Evolutionary conservation across 2,113 vertebrate species (phyloP).

Genomic region (Solea solea): DNA sequence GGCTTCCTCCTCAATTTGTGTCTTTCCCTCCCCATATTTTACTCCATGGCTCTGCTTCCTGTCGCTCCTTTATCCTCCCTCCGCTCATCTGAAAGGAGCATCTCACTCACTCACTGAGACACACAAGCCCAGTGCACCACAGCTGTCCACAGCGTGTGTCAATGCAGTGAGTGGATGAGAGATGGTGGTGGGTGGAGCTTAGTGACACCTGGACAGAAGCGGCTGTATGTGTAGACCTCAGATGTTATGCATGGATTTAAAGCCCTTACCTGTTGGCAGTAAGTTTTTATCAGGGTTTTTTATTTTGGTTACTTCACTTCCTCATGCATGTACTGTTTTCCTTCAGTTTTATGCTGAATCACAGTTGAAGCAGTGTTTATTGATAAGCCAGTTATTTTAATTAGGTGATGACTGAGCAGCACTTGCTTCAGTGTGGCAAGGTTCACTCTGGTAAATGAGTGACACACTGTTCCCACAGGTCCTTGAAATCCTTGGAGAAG

Average conservation of each 20-base stretch:
- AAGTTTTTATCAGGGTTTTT: not conserved
- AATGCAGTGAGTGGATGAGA: slow-evolving; percentile 6
- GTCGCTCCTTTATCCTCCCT: slow-evolving; percentile 10
- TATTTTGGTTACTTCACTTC: no score
- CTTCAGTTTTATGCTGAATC: not conserved
- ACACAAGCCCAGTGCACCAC: not conserved
- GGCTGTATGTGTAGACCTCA: no score
- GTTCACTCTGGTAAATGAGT: not conserved
- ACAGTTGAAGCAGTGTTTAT: not conserved
- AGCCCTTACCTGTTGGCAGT: no score
- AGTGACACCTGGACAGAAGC: slow-evolving; percentile 18
- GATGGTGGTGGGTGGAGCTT: not conserved
- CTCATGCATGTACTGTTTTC: no score
- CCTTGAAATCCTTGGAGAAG: no score
- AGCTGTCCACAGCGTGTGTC: slow-evolving; percentile 42
- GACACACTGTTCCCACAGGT: no score
- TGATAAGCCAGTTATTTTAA: not conserved
- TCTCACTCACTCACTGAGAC: not conserved
- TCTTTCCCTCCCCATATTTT: slow-evolving; percentile 25
- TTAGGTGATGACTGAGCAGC: not conserved
- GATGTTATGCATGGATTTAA: no score
- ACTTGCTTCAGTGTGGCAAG: not conserved
- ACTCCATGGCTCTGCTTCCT: slow-evolving; percentile 10
- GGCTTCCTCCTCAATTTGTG: slow-evolving; percentile 25
- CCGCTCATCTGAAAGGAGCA: slow-evolving; percentile 26